These are phyloP conservation scores for Tamandua tetradactyla DNA, from an alignment of 2,797 vertebrate genomes.

Conservation along the genomic window DNA sequence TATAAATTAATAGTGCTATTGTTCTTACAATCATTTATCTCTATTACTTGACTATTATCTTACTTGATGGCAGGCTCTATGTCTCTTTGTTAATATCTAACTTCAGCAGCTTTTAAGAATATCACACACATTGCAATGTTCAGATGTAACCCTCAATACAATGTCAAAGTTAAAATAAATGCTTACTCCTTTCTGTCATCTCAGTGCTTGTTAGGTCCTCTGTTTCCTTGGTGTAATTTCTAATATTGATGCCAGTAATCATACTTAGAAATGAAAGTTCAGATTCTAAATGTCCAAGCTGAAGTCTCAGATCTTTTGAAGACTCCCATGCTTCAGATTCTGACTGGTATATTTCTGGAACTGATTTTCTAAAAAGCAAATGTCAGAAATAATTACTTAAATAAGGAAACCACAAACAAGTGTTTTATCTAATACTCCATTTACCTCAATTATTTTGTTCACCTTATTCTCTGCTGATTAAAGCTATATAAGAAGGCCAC, in stretches of 20 bases:
- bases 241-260: slow-evolving; percentile 89
- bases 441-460: slow-evolving; percentile 24
- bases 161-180: background rate
- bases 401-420: background rate
- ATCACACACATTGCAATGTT: background rate
- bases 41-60: slow-evolving; percentile 4
- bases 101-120: background rate
- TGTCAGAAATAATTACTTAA: background rate
- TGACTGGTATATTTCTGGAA: slow-evolving; percentile 35
- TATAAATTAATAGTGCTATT: background rate
- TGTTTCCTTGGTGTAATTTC: slow-evolving; percentile 85
- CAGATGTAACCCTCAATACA: background rate
- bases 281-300: slow-evolving; percentile 86
- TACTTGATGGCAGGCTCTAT: background rate
- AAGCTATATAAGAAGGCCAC: background rate
- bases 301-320: slow-evolving; percentile 79
- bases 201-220: slow-evolving; percentile 67
- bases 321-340: background rate
- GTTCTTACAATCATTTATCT: background rate
- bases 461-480: background rate
- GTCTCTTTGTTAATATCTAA: background rate
- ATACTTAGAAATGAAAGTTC: slow-evolving; percentile 86
- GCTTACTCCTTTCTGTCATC: slow-evolving; percentile 85
- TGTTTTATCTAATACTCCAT: background rate
- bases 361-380: slow-evolving; percentile 78